Evolutionary conservation across 2,888 invertebrate genomes (phyloP), one percentile per base, ranked within the genome.

Genomic region (Campaea margaritaria): DNA sequence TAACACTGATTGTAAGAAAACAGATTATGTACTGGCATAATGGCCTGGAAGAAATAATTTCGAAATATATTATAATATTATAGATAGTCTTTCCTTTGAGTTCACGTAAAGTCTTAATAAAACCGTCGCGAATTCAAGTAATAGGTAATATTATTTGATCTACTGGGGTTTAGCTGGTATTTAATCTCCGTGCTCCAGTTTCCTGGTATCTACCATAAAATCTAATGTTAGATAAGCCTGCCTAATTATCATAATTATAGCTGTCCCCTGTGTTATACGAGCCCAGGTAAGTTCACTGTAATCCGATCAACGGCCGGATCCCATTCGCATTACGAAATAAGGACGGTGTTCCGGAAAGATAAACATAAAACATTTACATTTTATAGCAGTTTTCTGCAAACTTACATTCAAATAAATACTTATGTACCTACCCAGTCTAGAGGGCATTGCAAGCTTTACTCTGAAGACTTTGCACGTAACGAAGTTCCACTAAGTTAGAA

Each of bases 261-360:
- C 59, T 64, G 65, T 65, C 63, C 58, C 59, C 57, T 59, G 68
- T 64, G 65, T 64, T 59, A 67, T 68, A 61, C 54, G 65, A 63
- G 58, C 39, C 54, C 52, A 54, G 65, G 68, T 70, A 65, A 70
- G 67, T 68, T 67, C 58, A 62, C 58, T 58, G 58, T 71, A 72
- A 72, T 69, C 71, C 62, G 66, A 73, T 72, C 65, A 69, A 67
- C 58, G 65, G 61, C 39, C 55, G 54, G 63, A 63, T 62, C 65
- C 58, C 49, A 48, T 64, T 62, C 63, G 59, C 64, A 63, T 72
- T 67, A 64, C 59, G 46, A 58, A 65, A 59, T 60, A 47, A 53
- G 53, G 57, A 55, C 44, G 47, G 52, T 45, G 58, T 15, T 58
- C 62, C 15, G 41, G 48, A 15, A 56, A 60, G 57, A 53, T 45